A percentile compares a stretch with the other conserved stretches of the same genome.
Evolutionary conservation across 2,797 vertebrate genomes (phyloP).

Genomic region (Dendrocincla tyrannina): DNA sequence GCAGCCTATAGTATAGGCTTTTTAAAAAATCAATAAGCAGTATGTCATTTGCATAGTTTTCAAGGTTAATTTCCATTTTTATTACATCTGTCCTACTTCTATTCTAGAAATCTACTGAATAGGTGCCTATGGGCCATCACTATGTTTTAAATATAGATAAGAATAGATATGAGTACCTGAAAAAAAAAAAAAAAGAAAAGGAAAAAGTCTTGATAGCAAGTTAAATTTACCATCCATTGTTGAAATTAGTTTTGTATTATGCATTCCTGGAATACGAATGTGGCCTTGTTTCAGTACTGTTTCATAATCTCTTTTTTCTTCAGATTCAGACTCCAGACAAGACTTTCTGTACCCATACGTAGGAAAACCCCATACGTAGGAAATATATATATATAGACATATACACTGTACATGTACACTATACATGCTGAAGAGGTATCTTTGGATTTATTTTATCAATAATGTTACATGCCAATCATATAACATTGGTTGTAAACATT

Average conservation of each 20-base stretch:
- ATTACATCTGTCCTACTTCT: not conserved
- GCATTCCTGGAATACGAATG: not conserved
- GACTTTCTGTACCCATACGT: not conserved
- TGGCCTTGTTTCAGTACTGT: not conserved
- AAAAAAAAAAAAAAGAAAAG: not conserved
- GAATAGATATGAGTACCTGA: not conserved
- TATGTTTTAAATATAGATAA: not conserved
- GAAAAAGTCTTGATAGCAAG: not conserved
- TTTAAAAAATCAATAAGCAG: not conserved
- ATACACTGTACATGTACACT: not conserved
- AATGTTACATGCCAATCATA: not conserved
- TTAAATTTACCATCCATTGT: not conserved
- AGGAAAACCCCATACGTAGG: not conserved
- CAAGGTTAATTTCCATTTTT: not conserved
- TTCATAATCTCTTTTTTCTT: not conserved
- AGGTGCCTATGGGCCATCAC: not conserved
- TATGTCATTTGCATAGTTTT: not conserved
- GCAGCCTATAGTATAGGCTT: not conserved
- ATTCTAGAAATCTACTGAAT: not conserved
- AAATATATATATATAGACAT: accelerated
- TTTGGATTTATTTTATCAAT: not conserved
- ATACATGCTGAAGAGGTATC: not conserved
- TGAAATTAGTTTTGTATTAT: not conserved
- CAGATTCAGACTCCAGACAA: not conserved
- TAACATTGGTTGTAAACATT: not conserved